These are phyloP conservation scores for Procambarus virginalis DNA, from an alignment of 1,140 invertebrate species.

Conservation along the genomic window DNA sequence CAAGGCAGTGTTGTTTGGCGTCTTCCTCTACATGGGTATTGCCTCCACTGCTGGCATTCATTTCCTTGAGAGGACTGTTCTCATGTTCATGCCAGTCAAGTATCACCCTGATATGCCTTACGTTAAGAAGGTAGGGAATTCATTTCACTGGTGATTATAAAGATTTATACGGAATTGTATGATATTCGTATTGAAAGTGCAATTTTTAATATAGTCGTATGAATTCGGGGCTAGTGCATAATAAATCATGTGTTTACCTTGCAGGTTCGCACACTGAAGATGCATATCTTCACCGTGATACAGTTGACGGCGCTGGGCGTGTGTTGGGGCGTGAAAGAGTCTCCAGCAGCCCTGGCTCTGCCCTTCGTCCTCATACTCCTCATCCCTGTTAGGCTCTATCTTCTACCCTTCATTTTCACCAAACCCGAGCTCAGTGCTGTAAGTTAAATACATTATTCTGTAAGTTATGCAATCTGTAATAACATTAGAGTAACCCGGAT, in stretches of 20 bases:
- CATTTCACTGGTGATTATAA: neutral
- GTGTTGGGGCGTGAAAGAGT: slow-evolving; percentile 92
- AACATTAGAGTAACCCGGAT: too few species aligned
- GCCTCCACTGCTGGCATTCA: slow-evolving; percentile 94
- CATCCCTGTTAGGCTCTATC: slow-evolving; percentile 87
- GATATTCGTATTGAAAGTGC: too few species aligned
- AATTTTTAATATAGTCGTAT: too few species aligned
- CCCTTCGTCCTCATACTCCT: slow-evolving; percentile 94
- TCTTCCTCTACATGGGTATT: slow-evolving; percentile 97
- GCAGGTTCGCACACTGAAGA: slow-evolving; percentile 90
- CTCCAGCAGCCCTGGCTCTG: slow-evolving; percentile 88
- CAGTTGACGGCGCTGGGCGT: slow-evolving; percentile 86
- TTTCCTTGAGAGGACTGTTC: slow-evolving; percentile 88
- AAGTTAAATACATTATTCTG: slow-evolving; percentile 73
- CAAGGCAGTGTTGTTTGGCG: slow-evolving; percentile 95
- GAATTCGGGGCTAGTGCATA: too few species aligned
- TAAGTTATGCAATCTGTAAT: neutral
- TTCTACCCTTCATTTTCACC: slow-evolving; percentile 85
- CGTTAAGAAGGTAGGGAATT: slow-evolving; percentile 74
- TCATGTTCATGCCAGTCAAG: slow-evolving; percentile 95
- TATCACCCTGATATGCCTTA: slow-evolving; percentile 87
- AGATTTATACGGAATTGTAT: neutral
- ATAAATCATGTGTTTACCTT: neutral
- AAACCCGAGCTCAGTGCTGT: slow-evolving; percentile 87
- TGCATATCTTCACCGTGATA: slow-evolving; percentile 92